Base-by-base conservation (phyloP, 1,140 invertebrate genomes). In the Polyergus mexicanus region DNA sequence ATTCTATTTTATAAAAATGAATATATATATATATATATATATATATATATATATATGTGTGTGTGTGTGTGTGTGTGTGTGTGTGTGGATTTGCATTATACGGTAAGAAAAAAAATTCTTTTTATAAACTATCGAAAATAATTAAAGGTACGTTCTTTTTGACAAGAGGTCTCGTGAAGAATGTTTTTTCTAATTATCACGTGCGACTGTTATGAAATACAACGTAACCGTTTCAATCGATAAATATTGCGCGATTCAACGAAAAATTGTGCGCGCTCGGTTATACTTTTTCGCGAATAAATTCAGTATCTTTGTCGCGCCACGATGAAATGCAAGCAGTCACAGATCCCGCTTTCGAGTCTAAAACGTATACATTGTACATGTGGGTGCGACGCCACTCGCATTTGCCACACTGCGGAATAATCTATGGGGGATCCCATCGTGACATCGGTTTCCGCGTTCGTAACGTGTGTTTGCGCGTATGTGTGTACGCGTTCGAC, bases 361-460 rank as follows among this genome's bases (percentile, higher is more conserved):
- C 75, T 77, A 88, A 65, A 54, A 44, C 63, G 68, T 74, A 84
- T 78, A 69, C 32, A 60, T 74, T 78, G 74, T 86, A 77, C 71
- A 68, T 56, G 35, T 44, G 28, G 77, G 38, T 71, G 68, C 84
- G 68, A 69, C 62, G 76, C 76, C 25, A 80, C 51, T 68, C 84
- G 63, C 60, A 47, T 83, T 83, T 83, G 78, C 78, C 68, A 83
- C 78, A 62, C 60, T 74, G 54, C n/a, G 41, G 78, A 83, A 83
- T 83, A 83, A 83, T 83, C 78, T 83, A 83, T 83, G 68, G 78
- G 78, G 68, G 78, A 83, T 83, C 72, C 68, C 68, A 83, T n/a
- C n/a, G 54, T 74, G 78, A 83, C 78, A 83, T 74, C 78, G 78
- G 68, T 74, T 60, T 35, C 66, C 68, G 32, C 78, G 66, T 72